Evolutionary conservation across 1,140 invertebrate species (phyloP), one percentile per base, ranked within the genome.

Genomic region (Eulimnadia texana): DNA sequence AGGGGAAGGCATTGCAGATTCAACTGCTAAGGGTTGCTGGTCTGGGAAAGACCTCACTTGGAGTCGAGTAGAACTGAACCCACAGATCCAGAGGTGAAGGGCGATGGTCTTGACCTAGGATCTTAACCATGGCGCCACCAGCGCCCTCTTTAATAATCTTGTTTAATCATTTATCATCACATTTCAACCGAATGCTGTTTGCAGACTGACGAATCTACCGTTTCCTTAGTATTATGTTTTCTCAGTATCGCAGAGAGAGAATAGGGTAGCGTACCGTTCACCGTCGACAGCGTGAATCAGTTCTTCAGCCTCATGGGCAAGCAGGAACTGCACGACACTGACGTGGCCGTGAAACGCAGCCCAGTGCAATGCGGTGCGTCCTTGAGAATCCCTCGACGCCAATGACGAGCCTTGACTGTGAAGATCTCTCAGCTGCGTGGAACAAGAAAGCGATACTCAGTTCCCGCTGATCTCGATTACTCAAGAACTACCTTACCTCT

Each of bases 281-380:
- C 84, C 86, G 70, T 94, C 91, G 58, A 84, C 78, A 82, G 92
- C 88, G 69, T 93, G 86, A 58, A 93, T 83, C 22, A 59, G 28
- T 19, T 84, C 80, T 54, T 83, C 77, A 2, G 90, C 88, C 0
- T 88, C 88, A 70, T 83, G 84, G 49, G 88, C 84, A 59, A 94
- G 85, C 29, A 95, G 79, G 70, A 90, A 95, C 71, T 88, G 84
- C 9, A 95, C 84, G 60, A 95, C 85, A 69, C 93, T 87, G 68
- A 89, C 90, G 74, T 93, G 84, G 19, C 91, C 91, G 68, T 86
- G 85, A 63, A 84, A 79, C n/a, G 90, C 84, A 16, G 88, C 89
- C 64, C 90, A 81, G 72, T 96, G 93, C 61, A 97, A 76, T 28
- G 89, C 86, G 51, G 91, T 94, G 76, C 93, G 90, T 3, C 91